A percentile compares a stretch with the other conserved stretches of the same genome.
These are phyloP conservation scores for Meloidogyne floridensis DNA, from an alignment of 1,140 invertebrate genomes.

Conservation along the genomic window DNA sequence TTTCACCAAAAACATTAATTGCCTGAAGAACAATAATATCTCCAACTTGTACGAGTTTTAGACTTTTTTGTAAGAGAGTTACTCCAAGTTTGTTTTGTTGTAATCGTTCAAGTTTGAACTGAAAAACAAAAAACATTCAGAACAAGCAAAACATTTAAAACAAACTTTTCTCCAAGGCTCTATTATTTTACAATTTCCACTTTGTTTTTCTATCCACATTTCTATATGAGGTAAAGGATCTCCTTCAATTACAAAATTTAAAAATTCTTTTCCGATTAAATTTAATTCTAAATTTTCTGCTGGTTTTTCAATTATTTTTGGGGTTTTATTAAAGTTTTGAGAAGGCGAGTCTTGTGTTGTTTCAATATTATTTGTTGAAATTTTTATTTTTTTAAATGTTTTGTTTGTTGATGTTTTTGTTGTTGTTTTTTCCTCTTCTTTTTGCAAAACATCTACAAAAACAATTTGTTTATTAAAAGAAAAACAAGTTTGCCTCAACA, in stretches of 20 bases:
- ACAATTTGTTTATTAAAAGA: neutral
- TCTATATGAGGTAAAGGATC: constrained; percentile 10
- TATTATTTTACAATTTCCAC: constrained; percentile 5
- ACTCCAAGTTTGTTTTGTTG: constrained; percentile 22
- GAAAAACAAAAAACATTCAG: constrained; percentile 9
- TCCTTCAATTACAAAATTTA: constrained; percentile 25
- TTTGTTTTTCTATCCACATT: constrained; percentile 9
- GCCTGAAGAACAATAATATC: constrained; percentile 24
- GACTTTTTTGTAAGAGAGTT: neutral
- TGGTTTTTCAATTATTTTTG: neutral
- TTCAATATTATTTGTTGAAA: neutral
- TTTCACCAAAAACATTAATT: constrained; percentile 23
- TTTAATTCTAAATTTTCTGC: neutral
- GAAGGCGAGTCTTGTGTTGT: neutral
- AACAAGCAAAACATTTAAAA: neutral
- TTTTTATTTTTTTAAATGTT: neutral
- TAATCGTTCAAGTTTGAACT: constrained; percentile 22
- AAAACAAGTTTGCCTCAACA: too few species aligned
- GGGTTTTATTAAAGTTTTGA: neutral
- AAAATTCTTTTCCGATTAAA: neutral
- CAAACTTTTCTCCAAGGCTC: constrained; percentile 8
- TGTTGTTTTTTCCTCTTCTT: neutral
- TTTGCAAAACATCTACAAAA: neutral
- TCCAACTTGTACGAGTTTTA: neutral
- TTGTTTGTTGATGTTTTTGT: neutral